Evolutionary conservation across 2,113 vertebrate genomes (phyloP), one percentile per base, ranked within the genome.

Genomic region (Leucoraja erinaceus): DNA sequence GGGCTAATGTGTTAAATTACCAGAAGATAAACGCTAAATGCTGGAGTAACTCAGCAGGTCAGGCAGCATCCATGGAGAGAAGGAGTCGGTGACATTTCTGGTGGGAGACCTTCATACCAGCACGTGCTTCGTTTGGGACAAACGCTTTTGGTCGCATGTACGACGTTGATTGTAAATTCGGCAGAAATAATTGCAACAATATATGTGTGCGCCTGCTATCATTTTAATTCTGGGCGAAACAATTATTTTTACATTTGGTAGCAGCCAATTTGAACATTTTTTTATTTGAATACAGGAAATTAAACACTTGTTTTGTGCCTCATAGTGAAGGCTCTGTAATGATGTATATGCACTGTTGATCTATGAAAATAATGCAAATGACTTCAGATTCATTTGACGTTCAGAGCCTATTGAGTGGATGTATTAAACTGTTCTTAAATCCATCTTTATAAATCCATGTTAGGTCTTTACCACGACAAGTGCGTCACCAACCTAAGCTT

Each of bases 331-430:
- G 5, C 83, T 88, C 10, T 25, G 47, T 28, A 25, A 5, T 20
- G 22, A 72, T 72, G 14, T 88, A 63, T 33, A 56, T 31, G 83
- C 28, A 88, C 54, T 84, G 81, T 56, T 86, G 59, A 88, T 63
- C 63, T 88, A 31, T 31, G 20, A 18, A 84, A 88, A 31, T 6
- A 61, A 66, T 72, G 22, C 59, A 31, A 88, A 28, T 31, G 56
- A 86, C n/a, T 61, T 86, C 56, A 86, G 61, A 86, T 86, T 86
- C 0, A 66, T 88, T 88, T 88, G 28, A 88, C 38, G 59, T 63
- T 5, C 59, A 31, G 28, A 63, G 83, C 59, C 18, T 63, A 14
- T 88, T 88, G 31, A n/a, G 59, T 88, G 28, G 59, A 66, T 66
- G 56, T 31, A 88, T 88, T 16, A 63, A 33, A 88, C 28, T 83